These are phyloP conservation scores for Anguilla anguilla DNA, from an alignment of 2,797 vertebrate genomes.

Conservation along the genomic window DNA sequence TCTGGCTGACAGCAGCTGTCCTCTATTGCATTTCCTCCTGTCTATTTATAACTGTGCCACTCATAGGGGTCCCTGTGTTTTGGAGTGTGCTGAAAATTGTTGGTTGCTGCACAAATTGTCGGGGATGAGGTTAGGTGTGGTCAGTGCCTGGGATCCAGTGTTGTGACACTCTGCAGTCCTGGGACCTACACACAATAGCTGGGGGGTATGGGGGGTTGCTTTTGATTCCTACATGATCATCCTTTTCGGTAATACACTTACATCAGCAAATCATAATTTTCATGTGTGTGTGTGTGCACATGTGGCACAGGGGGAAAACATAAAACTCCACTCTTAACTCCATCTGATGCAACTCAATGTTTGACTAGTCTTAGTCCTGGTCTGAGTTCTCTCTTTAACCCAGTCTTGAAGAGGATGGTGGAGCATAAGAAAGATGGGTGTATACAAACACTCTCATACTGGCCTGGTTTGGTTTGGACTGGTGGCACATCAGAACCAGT, in stretches of 20 bases:
- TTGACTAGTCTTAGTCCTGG: neutral
- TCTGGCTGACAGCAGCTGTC: neutral
- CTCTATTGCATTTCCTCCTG: constrained; percentile 2
- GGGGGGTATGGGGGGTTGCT: too few species aligned
- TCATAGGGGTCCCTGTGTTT: constrained; percentile 36
- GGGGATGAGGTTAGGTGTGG: neutral
- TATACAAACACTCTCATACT: neutral
- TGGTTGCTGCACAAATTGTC: neutral
- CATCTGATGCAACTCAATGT: neutral
- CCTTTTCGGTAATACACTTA: neutral
- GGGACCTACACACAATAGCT: neutral
- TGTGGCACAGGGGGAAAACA: too few species aligned
- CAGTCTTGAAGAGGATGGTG: too few species aligned
- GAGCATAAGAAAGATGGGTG: neutral
- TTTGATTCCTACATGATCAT: neutral
- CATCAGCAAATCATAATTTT: neutral
- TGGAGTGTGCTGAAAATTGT: neutral
- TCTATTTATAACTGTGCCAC: constrained; percentile 42
- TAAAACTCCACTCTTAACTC: neutral
- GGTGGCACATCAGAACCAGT: neutral
- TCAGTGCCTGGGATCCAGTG: neutral
- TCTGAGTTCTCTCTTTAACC: neutral
- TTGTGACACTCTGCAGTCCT: neutral
- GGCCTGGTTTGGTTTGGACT: neutral
- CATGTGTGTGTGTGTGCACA: too few species aligned